Base-by-base conservation (phyloP, 2,113 vertebrate genomes). In the Aramus guarauna region DNA sequence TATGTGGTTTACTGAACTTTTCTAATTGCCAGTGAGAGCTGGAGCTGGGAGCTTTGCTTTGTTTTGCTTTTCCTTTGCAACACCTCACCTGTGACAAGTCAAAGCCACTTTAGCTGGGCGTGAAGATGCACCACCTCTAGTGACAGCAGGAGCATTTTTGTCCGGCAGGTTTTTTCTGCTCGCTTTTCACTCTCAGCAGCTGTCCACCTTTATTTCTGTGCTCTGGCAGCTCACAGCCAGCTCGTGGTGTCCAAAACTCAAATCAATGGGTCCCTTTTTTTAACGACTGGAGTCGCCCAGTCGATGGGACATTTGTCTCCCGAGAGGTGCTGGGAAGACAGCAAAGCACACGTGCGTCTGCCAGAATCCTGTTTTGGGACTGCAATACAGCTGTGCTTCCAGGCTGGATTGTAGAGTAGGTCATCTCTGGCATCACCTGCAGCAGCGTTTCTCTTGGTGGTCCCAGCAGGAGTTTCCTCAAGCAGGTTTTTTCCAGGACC, bases 331-430 rank as follows among this genome's bases (percentile, higher is more conserved):
- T 85, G n/a, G 39, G 12, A 75, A 75, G 43, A 52, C 66, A 79
- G 45, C 47, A 82, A 67, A 85, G n/a, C n/a, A 45, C 19, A 18
- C 0, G 1, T 0, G 0, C 9, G 5, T 48, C 48, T 91, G 21
- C 27, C 36, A 47, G 0, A 55, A 41, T 69, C 34, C 41, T 86
- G 27, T 11, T 74, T 60, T 52, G 59, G 37, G 45, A 43, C 53
- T 4, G 7, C 34, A 23, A 0, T 32, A 27, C 34, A 32, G 30
- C 59, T 90, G 34, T 32, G 17, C 36, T 85, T 78, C 47, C 24
- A 30, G 59, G 8, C 50, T 89, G 50, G 9, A 7, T 80, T 37
- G 21, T 64, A 21, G 15, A 50, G 15, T 11, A 41, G 19, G 53
- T 83, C 6, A 18, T 55, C 47, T 73, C n/a, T 7, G 21, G n/a